Base-by-base conservation (phyloP, 2,888 invertebrate genomes). In the Lacanobia oleracea region DNA sequence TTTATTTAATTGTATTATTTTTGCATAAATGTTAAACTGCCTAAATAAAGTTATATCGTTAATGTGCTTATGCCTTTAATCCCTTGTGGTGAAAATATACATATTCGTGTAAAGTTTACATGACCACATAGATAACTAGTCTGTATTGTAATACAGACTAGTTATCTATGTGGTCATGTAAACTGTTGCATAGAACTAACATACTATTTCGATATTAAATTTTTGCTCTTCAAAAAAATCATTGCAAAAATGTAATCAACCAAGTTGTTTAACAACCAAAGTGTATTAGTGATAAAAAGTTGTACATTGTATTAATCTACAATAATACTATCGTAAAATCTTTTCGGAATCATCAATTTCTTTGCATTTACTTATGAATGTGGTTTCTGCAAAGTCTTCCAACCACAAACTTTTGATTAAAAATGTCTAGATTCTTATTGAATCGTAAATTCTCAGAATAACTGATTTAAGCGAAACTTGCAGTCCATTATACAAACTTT, bases 361-460 rank as follows among this genome's bases (percentile, higher is more conserved):
- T 68, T 59, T 75, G 37, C 51, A 14, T 51, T 27, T 48, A 51
- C 23, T 33, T 33, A 33, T 33, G 6, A 33, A 33, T 33, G 33
- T 33, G 33, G 33, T 33, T 33, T 33, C 33, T 61, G 56, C 53
- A 59, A 57, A 53, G 51, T 53, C 37, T 40, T 59, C 63, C 54
- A 48, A 53, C 67, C 70, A 67, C 64, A 67, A 73, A 70, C 43
- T 69, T 80, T 67, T 63, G 74, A 61, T 79, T 76, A 66, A 63
- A 63, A 76, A 62, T 60, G 67, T 76, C 57, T 72, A 76, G 63
- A 51, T 69, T 68, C 69, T 45, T 59, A 60, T 62, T 79, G 69
- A 68, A 76, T 76, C 76, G 51, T 74, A 74, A 74, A 74, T 74
- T 75, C 57, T 50, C n/a, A 56, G 53, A 62, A 59, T 76, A 57